phyloP scores from a whole-genome alignment of 1,140 invertebrate genomes.

The Leptinotarsa texana region DNA sequence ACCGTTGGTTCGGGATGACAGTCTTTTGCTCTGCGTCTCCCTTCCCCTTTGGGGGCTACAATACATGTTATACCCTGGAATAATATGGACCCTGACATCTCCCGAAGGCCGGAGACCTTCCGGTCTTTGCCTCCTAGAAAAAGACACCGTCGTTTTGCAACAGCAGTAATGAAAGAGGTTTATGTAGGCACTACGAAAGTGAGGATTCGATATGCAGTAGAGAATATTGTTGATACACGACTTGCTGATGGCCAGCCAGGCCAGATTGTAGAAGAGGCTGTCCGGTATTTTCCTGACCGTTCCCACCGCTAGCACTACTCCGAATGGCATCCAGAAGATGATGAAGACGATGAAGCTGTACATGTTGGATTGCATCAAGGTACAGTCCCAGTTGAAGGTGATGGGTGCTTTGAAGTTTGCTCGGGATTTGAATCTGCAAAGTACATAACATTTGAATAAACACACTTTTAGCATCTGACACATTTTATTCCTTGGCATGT shows the following conservation, averaged over 20 bases:
- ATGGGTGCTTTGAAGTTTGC: constrained; percentile 66
- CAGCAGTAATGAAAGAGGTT: constrained; percentile 82
- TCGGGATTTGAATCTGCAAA: constrained; percentile 50
- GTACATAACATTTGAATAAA: no score
- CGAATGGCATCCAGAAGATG: constrained; percentile 72
- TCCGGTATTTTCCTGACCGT: constrained; percentile 59
- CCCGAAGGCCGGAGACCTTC: constrained; percentile 62
- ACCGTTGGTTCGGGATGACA: constrained; percentile 45
- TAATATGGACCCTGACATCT: constrained; percentile 77
- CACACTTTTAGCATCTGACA: no score
- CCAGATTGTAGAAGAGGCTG: constrained; percentile 65
- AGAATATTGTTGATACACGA: constrained; percentile 70
- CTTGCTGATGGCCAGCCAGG: constrained; percentile 71
- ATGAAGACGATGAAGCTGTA: constrained; percentile 68
- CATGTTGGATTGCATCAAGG: constrained; percentile 67
- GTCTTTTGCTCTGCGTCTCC: constrained; percentile 53
- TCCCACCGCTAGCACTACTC: constrained; percentile 61
- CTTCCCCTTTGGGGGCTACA: constrained; percentile 62
- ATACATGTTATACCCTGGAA: constrained; percentile 73
- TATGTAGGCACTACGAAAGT: constrained; percentile 75
- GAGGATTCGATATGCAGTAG: constrained; percentile 67
- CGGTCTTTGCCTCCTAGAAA: constrained; percentile 66
- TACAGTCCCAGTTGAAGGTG: constrained; percentile 67
- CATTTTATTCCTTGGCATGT: no score
- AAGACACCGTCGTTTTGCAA: constrained; percentile 77